phyloP scores from a whole-genome alignment of 2,113 vertebrate genomes.

The Psilopsiagon aurifrons region DNA sequence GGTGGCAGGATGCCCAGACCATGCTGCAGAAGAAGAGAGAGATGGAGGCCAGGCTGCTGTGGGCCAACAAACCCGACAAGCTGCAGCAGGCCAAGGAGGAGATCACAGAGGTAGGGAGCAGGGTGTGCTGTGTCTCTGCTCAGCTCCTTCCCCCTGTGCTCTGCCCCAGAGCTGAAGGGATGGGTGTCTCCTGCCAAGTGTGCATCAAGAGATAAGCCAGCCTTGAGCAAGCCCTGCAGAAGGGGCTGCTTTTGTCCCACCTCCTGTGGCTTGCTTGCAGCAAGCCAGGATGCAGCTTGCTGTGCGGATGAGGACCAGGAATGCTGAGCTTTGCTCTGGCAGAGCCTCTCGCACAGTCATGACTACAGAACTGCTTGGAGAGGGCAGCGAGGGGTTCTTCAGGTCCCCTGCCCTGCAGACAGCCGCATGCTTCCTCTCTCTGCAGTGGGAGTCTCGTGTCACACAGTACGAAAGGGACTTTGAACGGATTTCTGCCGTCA shows the following conservation, averaged over 20 bases:
- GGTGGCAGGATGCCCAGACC: conserved; percentile 93
- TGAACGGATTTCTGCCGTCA: conserved; percentile 89
- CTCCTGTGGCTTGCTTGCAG: fast-evolving
- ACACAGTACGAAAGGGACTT: conserved; percentile 95
- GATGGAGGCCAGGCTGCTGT: conserved; percentile 90
- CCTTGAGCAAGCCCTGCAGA: not conserved
- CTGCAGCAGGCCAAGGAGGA: conserved; percentile 97
- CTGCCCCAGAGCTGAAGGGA: not conserved
- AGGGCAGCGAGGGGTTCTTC: not conserved
- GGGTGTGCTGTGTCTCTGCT: not conserved
- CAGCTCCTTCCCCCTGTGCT: not conserved
- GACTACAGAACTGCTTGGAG: not conserved
- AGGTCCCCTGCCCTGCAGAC: not conserved
- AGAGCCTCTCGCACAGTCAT: fast-evolving
- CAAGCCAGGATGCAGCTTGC: not conserved
- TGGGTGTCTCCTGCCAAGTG: not conserved
- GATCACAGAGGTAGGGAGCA: conserved; percentile 84
- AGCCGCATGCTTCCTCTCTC: not conserved
- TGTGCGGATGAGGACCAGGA: fast-evolving
- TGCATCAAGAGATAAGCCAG: not conserved
- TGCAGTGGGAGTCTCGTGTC: conserved; percentile 94
- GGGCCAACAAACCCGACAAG: conserved; percentile 98
- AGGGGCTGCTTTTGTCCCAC: not conserved
- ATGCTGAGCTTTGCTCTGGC: fast-evolving
- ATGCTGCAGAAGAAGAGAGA: conserved; percentile 95